Conservation (phyloP, 2,113 vertebrate genomes). For the Xerus inauris region DNA sequence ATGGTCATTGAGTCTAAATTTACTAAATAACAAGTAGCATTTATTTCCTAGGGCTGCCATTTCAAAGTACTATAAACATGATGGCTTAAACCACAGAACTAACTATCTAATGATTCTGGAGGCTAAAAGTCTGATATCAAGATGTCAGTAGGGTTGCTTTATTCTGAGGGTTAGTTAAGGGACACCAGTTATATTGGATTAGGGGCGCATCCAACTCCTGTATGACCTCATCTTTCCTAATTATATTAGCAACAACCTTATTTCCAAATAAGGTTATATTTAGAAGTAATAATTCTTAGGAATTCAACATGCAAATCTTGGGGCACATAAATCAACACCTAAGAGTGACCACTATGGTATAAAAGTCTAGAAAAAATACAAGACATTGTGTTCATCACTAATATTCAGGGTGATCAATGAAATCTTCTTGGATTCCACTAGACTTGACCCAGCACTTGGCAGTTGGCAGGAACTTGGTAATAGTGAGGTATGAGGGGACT, state of each 20-base stretch:
- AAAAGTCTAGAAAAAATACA: background rate
- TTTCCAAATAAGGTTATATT: conserved; percentile 24
- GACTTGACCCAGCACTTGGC: background rate
- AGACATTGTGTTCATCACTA: background rate
- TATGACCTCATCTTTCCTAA: background rate
- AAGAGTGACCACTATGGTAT: background rate
- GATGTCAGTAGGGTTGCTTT: background rate
- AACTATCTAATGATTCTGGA: background rate
- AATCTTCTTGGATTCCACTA: background rate
- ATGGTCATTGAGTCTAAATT: background rate
- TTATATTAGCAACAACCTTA: background rate
- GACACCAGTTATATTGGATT: background rate
- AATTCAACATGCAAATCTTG: background rate
- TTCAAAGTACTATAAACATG: background rate
- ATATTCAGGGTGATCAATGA: background rate
- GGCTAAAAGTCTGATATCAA: background rate
- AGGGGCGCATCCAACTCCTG: background rate
- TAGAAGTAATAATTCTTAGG: background rate
- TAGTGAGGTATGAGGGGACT: background rate
- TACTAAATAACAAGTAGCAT: background rate
- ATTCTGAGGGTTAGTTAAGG: background rate
- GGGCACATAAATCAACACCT: background rate
- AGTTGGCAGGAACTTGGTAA: background rate
- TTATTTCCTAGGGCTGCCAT: background rate
- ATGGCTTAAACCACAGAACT: background rate